A percentile compares a stretch with the other conserved stretches of the same genome.
Conservation (phyloP, 1,140 invertebrate genomes). For the Gonatopus flavifemur region DNA sequence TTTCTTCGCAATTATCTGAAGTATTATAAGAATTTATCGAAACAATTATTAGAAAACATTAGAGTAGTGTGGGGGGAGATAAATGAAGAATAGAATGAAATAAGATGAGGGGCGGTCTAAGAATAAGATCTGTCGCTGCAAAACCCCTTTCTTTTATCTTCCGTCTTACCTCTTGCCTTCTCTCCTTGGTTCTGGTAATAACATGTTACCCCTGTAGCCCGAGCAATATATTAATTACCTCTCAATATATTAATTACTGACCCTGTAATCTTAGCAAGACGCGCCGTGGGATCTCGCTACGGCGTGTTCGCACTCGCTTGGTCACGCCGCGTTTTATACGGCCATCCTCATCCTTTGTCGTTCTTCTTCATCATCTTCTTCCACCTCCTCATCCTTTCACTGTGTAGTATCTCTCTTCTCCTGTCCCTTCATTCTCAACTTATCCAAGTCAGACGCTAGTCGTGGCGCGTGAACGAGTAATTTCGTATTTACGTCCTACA, state of each 20-base stretch:
- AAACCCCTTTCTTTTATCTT: neutral
- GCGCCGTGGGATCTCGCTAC: slow-evolving; percentile 22
- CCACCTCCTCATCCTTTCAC: neutral
- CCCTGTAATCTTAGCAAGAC: slow-evolving; percentile 43
- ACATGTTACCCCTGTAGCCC: slow-evolving; percentile 38
- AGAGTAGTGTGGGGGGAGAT: too few species aligned
- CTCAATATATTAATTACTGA: slow-evolving; percentile 53
- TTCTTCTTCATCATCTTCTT: neutral
- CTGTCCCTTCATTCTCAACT: too few species aligned
- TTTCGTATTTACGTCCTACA: too few species aligned
- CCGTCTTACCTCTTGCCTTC: slow-evolving; percentile 1
- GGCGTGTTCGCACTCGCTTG: slow-evolving; percentile 6
- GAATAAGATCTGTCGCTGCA: too few species aligned
- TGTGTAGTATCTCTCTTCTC: neutral
- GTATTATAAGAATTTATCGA: too few species aligned
- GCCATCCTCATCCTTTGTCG: slow-evolving; percentile 1
- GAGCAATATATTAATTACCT: slow-evolving; percentile 54
- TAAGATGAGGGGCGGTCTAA: too few species aligned
- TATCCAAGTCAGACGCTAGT: too few species aligned
- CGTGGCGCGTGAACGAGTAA: too few species aligned
- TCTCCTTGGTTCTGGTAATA: slow-evolving; percentile 34
- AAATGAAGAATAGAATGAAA: too few species aligned
- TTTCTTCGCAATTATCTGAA: too few species aligned
- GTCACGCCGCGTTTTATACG: slow-evolving; percentile 5
- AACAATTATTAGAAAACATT: too few species aligned